Evolutionary conservation across 2,888 invertebrate genomes (phyloP), one percentile per base, ranked within the genome.

Genomic region (Pyrgus malvae): DNA sequence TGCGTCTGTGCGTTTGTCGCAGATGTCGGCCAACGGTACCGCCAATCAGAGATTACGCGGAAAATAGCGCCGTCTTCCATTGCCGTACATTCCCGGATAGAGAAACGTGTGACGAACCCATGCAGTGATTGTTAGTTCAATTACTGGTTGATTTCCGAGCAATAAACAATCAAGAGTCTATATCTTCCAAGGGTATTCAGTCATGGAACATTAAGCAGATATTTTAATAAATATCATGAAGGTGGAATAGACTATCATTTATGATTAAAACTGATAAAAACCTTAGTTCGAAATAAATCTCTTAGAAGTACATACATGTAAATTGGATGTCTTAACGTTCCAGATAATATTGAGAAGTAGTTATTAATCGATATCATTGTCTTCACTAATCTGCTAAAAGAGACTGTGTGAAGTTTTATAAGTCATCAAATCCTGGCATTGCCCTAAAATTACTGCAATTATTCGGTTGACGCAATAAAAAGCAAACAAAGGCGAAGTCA

Each of bases 31-130:
- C 72, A 84, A 83, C 85, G 82, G 83, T 74, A 83, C 72, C 60
- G 63, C 65, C 75, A 77, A 80, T 81, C 75, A 76, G 65, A 74
- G 73, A 74, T 75, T 83, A 78, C 82, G 64, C 58, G 72, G 84
- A 82, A 83, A 74, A 69, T 73, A 74, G 72, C 74, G 66, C 65
- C 67, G 63, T 67, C 67, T 71, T 66, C 63, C 65, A 74, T 74
- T 71, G 27, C 74, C 61, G 40, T 33, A 72, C 74, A 71, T 72
- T 69, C 68, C 63, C 61, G 69, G 67, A 67, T 68, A 66, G 67
- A 60, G 42, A 62, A 57, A 64, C 63, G 61, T 68, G 66, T 66
- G 63, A 67, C 64, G 66, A 68, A 64, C 61, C 55, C 40, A 40
- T 38, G n/a, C 12, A 0, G 19, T 29, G 31, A 27, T 29, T 40